phyloP scores from a whole-genome alignment of 2,113 vertebrate genomes.

The Anarrhichthys ocellatus region DNA sequence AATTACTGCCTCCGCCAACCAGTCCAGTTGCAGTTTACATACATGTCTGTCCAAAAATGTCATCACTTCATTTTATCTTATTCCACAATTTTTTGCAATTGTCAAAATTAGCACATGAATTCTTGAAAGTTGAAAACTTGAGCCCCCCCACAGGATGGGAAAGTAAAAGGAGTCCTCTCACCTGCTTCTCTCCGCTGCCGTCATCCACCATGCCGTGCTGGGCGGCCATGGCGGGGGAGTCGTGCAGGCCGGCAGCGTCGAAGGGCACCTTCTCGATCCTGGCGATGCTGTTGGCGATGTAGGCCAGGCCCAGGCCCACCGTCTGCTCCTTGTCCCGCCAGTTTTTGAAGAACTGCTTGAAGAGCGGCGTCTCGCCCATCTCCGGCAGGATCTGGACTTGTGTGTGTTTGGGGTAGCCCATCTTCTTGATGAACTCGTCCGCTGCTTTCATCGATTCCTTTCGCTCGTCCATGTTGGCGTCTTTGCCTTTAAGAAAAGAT shows the following conservation, averaged over 20 bases:
- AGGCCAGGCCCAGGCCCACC: conserved; percentile 88
- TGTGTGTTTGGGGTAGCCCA: conserved; percentile 94
- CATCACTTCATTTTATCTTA: not conserved
- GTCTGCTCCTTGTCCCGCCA: conserved; percentile 96
- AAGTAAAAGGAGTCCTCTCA: conserved; percentile 33
- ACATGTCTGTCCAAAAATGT: not conserved
- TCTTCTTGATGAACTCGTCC: conserved; percentile 95
- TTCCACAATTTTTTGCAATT: not conserved
- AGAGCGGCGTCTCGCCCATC: conserved; percentile 94
- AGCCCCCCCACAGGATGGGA: not conserved
- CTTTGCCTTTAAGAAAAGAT: conserved; percentile 83
- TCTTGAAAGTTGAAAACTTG: not conserved
- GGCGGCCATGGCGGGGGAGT: conserved; percentile 92
- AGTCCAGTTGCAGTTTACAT: too few relatives aligned
- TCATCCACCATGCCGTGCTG: conserved; percentile 98
- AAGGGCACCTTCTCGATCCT: conserved; percentile 93
- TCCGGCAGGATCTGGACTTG: conserved; percentile 95
- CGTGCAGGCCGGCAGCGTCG: conserved; percentile 90
- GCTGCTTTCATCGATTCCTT: conserved; percentile 93
- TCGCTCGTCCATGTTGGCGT: conserved; percentile 93
- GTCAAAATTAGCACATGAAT: not conserved
- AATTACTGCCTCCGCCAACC: not conserved
- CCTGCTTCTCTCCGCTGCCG: conserved; percentile 91
- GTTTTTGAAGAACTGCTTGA: conserved; percentile 99
- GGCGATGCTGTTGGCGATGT: conserved; percentile 93